phyloP scores from a whole-genome alignment of 1,140 invertebrate species.

The Drosophila bipectinata region DNA sequence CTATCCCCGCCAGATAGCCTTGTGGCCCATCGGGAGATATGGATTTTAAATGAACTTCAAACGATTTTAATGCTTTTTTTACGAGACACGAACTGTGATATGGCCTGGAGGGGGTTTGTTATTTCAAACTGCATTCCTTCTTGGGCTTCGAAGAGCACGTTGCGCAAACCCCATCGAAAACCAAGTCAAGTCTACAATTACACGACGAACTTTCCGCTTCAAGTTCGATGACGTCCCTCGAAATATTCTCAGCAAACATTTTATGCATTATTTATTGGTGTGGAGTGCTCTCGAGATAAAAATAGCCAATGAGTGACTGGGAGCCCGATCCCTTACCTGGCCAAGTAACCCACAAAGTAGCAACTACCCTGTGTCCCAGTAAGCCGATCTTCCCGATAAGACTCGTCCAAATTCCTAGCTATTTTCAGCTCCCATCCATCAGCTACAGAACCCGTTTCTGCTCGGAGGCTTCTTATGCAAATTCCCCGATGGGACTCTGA shows the following conservation, averaged over 20 bases:
- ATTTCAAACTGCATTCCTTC: constrained; percentile 64
- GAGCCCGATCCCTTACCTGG: constrained; percentile 1
- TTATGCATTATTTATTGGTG: constrained; percentile 33
- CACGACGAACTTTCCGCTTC: constrained; percentile 45
- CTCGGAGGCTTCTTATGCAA: constrained; percentile 46
- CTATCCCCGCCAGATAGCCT: constrained; percentile 36
- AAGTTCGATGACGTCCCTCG: constrained; percentile 62
- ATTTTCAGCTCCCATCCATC: not conserved
- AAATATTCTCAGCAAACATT: constrained; percentile 23
- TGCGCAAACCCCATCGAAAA: constrained; percentile 59
- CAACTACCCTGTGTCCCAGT: not conserved
- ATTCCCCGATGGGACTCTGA: constrained; percentile 44
- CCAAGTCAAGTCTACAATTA: constrained; percentile 55
- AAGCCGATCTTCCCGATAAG: not conserved
- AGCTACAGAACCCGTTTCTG: constrained; percentile 25
- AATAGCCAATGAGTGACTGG: constrained; percentile 14
- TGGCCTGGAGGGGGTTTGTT: constrained; percentile 56
- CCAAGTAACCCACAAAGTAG: not conserved
- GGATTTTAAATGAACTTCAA: constrained; percentile 72
- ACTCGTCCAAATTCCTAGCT: not conserved
- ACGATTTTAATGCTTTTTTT: constrained; percentile 70
- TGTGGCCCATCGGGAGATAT: constrained; percentile 45
- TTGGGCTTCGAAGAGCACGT: constrained; percentile 47
- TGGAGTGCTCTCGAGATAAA: constrained; percentile 11
- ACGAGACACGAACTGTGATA: constrained; percentile 50